Evolutionary conservation across 2,888 invertebrate species (phyloP).

Genomic region (Dysmachus trigonus): DNA sequence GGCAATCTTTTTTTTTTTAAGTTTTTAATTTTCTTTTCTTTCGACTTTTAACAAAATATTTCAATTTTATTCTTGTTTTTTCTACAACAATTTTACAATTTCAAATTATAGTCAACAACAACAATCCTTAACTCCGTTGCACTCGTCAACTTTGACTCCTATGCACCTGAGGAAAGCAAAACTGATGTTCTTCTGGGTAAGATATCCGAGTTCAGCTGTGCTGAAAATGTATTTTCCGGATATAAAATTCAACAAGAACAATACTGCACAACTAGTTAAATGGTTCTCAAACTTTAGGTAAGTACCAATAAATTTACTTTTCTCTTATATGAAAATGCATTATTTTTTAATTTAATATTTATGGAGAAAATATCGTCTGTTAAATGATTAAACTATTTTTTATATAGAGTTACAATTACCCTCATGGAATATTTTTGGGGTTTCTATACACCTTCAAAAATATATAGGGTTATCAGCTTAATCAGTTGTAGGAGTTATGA

Average conservation of each 20-base stretch:
- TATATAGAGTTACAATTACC: too few relatives aligned
- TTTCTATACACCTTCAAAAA: too few relatives aligned
- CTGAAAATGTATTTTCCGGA: constrained; percentile 99
- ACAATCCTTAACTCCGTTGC: constrained; percentile 83
- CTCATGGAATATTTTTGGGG: too few relatives aligned
- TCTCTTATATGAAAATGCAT: not conserved
- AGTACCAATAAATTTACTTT: constrained; percentile 63
- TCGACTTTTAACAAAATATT: not conserved
- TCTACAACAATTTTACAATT: not conserved
- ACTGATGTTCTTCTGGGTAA: constrained; percentile 99
- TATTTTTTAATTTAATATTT: not conserved
- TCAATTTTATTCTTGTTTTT: not conserved
- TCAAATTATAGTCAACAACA: constrained; percentile 24
- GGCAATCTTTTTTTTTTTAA: not conserved
- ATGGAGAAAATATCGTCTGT: too few relatives aligned
- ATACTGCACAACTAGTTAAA: constrained; percentile 99
- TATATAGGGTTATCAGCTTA: too few relatives aligned
- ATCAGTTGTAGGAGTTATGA: too few relatives aligned
- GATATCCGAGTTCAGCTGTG: constrained; percentile 98
- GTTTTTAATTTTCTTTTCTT: not conserved
- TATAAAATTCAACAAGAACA: constrained; percentile 99
- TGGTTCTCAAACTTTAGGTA: constrained; percentile 99
- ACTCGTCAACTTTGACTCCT: constrained; percentile 97
- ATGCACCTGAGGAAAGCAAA: constrained; percentile 99
- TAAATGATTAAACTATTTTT: too few relatives aligned